Evolutionary conservation across 2,888 invertebrate genomes (phyloP).

Genomic region (Carterocephalus palaemon): DNA sequence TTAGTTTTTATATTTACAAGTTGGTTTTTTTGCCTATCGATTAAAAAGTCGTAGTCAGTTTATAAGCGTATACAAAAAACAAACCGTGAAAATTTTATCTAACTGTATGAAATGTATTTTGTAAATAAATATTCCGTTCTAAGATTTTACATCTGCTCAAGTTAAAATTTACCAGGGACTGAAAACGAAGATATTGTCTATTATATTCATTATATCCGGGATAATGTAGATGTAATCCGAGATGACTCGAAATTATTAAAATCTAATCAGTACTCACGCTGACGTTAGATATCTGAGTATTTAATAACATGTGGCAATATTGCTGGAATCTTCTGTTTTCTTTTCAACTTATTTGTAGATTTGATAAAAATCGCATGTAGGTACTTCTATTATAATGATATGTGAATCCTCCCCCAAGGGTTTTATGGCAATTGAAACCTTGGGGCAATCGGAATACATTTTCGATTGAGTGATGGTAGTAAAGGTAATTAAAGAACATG

Average conservation of each 20-base stretch:
- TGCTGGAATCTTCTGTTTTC: slow-evolving; percentile 8
- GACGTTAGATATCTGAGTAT: slow-evolving; percentile 38
- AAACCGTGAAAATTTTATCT: slow-evolving; percentile 55
- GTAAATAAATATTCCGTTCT: slow-evolving; percentile 74
- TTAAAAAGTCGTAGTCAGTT: slow-evolving; percentile 61
- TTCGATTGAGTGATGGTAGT: slow-evolving; percentile 1
- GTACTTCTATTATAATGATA: slow-evolving; percentile 2
- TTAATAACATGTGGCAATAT: slow-evolving; percentile 8
- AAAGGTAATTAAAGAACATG: slow-evolving; percentile 4
- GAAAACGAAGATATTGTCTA: slow-evolving; percentile 42
- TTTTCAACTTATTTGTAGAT: slow-evolving; percentile 11
- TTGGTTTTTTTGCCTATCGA: slow-evolving; percentile 48
- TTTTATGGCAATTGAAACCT: background rate
- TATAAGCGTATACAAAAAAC: slow-evolving; percentile 61
- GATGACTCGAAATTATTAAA: slow-evolving; percentile 32
- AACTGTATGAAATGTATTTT: slow-evolving; percentile 61
- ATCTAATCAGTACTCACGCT: slow-evolving; percentile 48
- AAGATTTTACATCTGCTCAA: slow-evolving; percentile 76
- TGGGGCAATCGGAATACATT: background rate
- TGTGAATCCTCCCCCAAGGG: slow-evolving; percentile 2
- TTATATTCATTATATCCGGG: slow-evolving; percentile 39
- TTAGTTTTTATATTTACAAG: slow-evolving; percentile 44
- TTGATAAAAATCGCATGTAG: no score
- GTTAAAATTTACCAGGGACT: slow-evolving; percentile 70
- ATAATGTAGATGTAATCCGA: slow-evolving; percentile 34